Base-by-base conservation (phyloP, 2,888 invertebrate species). In the Pachycephus smyrnensis region DNA sequence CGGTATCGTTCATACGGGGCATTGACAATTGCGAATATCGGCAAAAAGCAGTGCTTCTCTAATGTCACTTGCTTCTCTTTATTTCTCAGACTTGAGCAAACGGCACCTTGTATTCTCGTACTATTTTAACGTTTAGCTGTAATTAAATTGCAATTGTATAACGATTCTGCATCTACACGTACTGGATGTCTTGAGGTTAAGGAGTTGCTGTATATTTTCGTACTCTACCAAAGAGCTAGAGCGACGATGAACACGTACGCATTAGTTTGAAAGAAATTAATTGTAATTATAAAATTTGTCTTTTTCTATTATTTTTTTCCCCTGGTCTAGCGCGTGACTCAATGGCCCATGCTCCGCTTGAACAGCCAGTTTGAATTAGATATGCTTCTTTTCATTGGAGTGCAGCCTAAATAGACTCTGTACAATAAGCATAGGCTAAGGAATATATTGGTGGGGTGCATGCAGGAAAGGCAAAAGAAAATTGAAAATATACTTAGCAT, bases 351-450 rank as follows among this genome's bases (percentile, higher is more conserved):
- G 74, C 74, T 74, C 74, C 74, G 81, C 75, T 83, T 82, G 84
- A 85, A 83, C 82, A 80, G 79, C 81, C 76, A 82, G 80, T 79
- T 83, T 80, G 77, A 75, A 75, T 80, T 75, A 35, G 73, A 15
- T 73, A 69, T 36, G 35, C 74, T 74, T 37, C 68, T 40, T 30
- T 6, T 71, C 36, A 71, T 68, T 71, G 79, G 81, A 79, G 82
- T 80, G 83, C 85, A 84, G 84, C 83, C 82, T 82, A 80, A 80
- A 83, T 81, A 80, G 81, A 84, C 36, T 83, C 80, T 86, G 84
- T 88, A 87, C 80, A 77, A 86, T 86, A 85, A 83, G 83, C 69
- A 80, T 83, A 83, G 82, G 79, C 77, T 82, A 82, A 74, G 78
- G 78, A 55, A 75, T 73, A 80, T 77, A 80, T 81, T 82, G 84